These are phyloP conservation scores for Enteromius thamalakanensis DNA, from an alignment of 2,797 vertebrate species.

Conservation along the genomic window DNA sequence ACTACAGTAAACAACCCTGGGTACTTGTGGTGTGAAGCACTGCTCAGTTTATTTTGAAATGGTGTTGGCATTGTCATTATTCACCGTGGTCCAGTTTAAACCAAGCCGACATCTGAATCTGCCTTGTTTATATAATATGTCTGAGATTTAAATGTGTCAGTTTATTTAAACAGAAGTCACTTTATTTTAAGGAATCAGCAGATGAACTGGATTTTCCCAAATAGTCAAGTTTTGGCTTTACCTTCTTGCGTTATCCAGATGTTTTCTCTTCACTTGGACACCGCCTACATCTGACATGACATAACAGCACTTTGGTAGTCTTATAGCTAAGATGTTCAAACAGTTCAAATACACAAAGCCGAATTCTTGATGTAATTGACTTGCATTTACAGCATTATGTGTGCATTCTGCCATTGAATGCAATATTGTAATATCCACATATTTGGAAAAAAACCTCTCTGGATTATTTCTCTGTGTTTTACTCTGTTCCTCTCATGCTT, in stretches of 20 bases:
- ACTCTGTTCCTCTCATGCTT: background rate
- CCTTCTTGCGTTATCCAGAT: background rate
- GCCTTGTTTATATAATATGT: background rate
- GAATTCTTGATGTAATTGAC: background rate
- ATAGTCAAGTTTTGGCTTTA: background rate
- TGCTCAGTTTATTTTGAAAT: background rate
- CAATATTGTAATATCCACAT: background rate
- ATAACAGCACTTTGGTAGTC: conserved; percentile 1
- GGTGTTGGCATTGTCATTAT: background rate
- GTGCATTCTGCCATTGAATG: background rate
- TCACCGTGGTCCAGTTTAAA: background rate
- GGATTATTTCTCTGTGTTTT: background rate
- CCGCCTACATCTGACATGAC: background rate
- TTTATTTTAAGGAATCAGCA: background rate
- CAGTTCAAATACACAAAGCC: background rate
- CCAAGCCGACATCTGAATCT: background rate
- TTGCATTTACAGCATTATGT: background rate
- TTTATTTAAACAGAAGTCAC: background rate
- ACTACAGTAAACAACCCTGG: background rate
- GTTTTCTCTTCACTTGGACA: background rate
- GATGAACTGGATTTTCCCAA: background rate
- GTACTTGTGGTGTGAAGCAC: background rate
- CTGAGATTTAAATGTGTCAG: background rate
- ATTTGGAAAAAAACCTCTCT: conserved; percentile 1
- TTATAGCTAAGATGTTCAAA: background rate